phyloP scores from a whole-genome alignment of 2,888 invertebrate species.

The Tipula vernalis region DNA sequence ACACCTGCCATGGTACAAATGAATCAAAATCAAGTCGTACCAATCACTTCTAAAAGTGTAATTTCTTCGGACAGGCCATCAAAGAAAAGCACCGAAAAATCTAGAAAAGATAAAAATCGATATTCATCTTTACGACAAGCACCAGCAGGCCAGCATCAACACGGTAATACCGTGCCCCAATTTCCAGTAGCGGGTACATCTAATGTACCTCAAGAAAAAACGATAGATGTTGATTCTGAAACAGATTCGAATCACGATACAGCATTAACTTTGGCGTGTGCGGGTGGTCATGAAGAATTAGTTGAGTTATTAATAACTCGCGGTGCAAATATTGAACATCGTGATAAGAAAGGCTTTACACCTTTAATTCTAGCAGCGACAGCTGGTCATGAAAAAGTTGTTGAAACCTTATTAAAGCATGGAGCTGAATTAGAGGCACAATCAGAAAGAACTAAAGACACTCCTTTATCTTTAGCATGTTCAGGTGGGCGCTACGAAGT shows the following conservation, averaged over 20 bases:
- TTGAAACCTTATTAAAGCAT: conserved; percentile 84
- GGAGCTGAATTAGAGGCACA: conserved; percentile 98
- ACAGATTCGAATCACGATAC: conserved; percentile 99
- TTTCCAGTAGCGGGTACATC: conserved; percentile 28
- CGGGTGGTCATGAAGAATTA: conserved; percentile 92
- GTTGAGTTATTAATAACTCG: conserved; percentile 83
- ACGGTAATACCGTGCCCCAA: conserved; percentile 22
- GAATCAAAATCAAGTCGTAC: conserved; percentile 8
- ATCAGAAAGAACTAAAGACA: conserved; percentile 97
- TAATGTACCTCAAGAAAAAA: conserved; percentile 47
- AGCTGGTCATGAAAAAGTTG: conserved; percentile 81
- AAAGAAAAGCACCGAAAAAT: conserved; percentile 27
- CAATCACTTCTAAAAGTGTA: background rate
- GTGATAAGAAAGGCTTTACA: conserved; percentile 98
- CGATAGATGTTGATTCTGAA: conserved; percentile 92
- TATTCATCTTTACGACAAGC: conserved; percentile 32
- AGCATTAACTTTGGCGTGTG: conserved; percentile 91
- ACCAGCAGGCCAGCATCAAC: conserved; percentile 31
- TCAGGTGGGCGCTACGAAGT: conserved; percentile 95
- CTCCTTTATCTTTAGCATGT: conserved; percentile 92
- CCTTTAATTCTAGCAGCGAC: conserved; percentile 95
- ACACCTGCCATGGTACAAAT: background rate
- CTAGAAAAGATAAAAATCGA: conserved; percentile 35
- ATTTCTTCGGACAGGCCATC: background rate
- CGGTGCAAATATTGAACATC: conserved; percentile 93